These are phyloP conservation scores for Mystacornis crossleyi DNA, from an alignment of 2,113 vertebrate species.

Conservation along the genomic window DNA sequence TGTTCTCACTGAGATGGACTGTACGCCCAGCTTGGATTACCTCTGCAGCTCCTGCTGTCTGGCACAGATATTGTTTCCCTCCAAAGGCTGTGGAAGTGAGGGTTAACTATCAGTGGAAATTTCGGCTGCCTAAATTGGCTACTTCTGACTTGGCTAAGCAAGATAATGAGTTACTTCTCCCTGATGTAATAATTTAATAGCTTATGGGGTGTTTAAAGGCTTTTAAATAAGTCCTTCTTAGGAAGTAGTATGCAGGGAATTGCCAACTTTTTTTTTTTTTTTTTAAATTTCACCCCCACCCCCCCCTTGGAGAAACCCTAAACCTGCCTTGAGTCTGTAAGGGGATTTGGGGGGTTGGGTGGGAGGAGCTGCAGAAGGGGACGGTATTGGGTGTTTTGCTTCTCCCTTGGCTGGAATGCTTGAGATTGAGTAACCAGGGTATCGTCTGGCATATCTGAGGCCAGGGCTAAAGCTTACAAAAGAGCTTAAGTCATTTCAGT, in stretches of 20 bases:
- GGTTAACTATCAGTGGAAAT: background rate
- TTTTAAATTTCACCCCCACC: rapidly evolving
- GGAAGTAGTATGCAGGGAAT: background rate
- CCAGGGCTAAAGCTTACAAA: constrained; percentile 26
- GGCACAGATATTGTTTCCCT: background rate
- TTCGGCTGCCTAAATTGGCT: background rate
- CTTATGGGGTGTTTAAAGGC: background rate
- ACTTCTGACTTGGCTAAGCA: background rate
- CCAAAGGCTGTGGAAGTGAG: background rate
- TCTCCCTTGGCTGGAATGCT: background rate
- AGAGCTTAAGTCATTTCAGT: constrained; percentile 56
- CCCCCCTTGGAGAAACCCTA: background rate
- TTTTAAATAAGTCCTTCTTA: background rate
- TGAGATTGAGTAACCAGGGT: constrained; percentile 16
- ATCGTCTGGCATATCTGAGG: constrained; percentile 3
- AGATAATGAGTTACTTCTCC: background rate
- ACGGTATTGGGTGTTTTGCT: background rate
- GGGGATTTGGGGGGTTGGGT: background rate
- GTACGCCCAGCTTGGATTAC: background rate
- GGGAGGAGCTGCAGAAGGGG: background rate
- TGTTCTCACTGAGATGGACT: background rate
- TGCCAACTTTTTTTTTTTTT: background rate
- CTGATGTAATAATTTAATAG: background rate
- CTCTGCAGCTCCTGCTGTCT: background rate
- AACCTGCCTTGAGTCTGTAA: background rate